A percentile compares a stretch with the other conserved stretches of the same genome.
Conservation (phyloP, 2,888 invertebrate species). For the Axea sp. region DNA sequence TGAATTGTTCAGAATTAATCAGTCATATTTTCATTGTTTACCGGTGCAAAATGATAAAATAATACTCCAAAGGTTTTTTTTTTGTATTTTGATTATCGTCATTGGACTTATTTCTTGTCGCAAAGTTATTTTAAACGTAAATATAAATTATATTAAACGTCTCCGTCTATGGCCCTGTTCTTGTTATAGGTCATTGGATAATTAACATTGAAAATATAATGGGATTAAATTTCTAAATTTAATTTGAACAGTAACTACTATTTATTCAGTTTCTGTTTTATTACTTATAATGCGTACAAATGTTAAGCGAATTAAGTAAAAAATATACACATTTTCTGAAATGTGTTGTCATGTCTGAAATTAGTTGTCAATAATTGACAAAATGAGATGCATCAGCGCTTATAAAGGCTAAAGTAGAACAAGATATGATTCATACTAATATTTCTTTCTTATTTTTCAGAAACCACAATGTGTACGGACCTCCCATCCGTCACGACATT, state of each 20-base stretch:
- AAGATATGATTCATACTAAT: too few relatives aligned
- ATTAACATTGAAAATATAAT: constrained; percentile 56
- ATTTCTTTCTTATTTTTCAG: constrained; percentile 68
- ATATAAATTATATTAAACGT: constrained; percentile 24
- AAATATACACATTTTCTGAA: too few relatives aligned
- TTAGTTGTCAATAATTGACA: too few relatives aligned
- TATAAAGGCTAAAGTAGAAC: too few relatives aligned
- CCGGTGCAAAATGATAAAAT: too few relatives aligned
- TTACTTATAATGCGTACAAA: too few relatives aligned
- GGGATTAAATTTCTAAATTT: constrained; percentile 26
- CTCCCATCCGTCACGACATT: constrained; percentile 74
- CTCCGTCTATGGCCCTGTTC: constrained; percentile 31
- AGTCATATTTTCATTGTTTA: too few relatives aligned
- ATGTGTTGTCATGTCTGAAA: too few relatives aligned
- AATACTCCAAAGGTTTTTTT: background rate
- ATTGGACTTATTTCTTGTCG: constrained; percentile 20
- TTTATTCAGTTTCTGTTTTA: too few relatives aligned
- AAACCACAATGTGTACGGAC: constrained; percentile 66
- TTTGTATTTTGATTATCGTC: constrained; percentile 3
- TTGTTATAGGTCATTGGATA: constrained; percentile 49
- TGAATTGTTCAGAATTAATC: too few relatives aligned
- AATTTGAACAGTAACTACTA: constrained; percentile 18
- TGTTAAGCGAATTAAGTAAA: too few relatives aligned
- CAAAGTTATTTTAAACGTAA: constrained; percentile 32
- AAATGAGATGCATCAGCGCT: too few relatives aligned